phyloP scores from a whole-genome alignment of 30 jellyfish, hydroid and myxozoan genomes.

The Mastigias papua region DNA sequence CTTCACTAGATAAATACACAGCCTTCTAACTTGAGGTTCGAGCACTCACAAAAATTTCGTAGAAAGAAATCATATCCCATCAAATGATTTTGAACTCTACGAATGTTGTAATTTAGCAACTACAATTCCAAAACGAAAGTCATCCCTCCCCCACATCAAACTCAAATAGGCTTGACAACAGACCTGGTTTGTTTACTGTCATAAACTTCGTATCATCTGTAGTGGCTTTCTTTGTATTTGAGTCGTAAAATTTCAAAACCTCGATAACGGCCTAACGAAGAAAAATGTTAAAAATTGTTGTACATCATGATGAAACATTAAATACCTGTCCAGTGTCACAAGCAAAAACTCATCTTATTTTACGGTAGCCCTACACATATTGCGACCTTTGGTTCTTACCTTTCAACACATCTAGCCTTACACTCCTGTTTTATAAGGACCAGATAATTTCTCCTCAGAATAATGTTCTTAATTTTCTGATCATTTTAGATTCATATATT shows the following conservation, averaged over 20 bases:
- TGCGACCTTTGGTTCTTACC: no score
- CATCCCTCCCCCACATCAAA: background rate
- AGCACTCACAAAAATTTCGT: background rate
- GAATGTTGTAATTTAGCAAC: background rate
- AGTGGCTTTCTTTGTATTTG: conserved; percentile 72
- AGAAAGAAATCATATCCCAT: background rate
- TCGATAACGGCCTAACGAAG: conserved; percentile 93
- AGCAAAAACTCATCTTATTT: no score
- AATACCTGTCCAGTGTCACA: no score
- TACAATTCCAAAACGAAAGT: background rate
- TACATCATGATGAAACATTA: no score
- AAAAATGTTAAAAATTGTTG: no score
- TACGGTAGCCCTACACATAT: no score
- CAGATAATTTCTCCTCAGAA: no score
- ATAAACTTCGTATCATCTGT: conserved; percentile 88
- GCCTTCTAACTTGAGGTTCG: background rate
- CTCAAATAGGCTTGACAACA: background rate
- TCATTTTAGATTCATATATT: no score
- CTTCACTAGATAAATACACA: no score
- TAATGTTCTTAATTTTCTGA: no score
- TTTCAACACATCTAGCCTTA: no score
- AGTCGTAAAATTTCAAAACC: conserved; percentile 92
- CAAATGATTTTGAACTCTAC: background rate
- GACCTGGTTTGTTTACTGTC: conserved; percentile 87
- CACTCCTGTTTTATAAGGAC: no score